phyloP scores from a whole-genome alignment of 1,140 invertebrate species.

The Zaprionus inermis region DNA sequence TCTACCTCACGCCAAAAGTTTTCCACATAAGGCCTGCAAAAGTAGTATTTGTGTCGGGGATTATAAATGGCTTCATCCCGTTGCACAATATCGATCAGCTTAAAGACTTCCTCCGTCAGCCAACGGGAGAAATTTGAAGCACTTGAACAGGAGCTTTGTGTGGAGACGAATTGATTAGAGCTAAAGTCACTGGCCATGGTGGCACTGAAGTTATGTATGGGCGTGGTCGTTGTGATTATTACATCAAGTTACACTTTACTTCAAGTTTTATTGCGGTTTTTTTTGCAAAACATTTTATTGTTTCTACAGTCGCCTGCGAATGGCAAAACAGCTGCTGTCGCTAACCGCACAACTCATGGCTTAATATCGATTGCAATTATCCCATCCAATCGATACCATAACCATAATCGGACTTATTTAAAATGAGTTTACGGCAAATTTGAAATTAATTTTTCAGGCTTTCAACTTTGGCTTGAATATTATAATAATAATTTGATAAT shows the following conservation, averaged over 20 bases:
- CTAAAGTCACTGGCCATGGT: conserved; percentile 65
- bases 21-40: conserved; percentile 80
- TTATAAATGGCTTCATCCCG: conserved; percentile 82
- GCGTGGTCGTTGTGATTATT: background rate
- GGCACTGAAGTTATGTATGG: background rate
- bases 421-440: no score
- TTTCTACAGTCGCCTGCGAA: conserved; percentile 30
- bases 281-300: conserved; percentile 54
- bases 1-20: conserved; percentile 83
- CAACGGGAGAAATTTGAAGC: conserved; percentile 70
- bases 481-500: no score
- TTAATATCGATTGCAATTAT: background rate
- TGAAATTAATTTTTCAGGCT: no score
- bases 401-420: background rate
- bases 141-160: conserved; percentile 44
- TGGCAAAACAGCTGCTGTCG: conserved; percentile 42
- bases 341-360: background rate
- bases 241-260: conserved; percentile 24
- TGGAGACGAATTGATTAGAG: conserved; percentile 54
- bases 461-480: no score
- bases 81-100: conserved; percentile 79
- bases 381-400: background rate
- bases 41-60: conserved; percentile 80
- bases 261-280: conserved; percentile 33
- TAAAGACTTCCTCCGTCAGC: conserved; percentile 81